A percentile compares a stretch with the other conserved stretches of the same genome.
These are phyloP conservation scores for Corydoras maculifer DNA, from an alignment of 2,113 vertebrate genomes.

Conservation along the genomic window DNA sequence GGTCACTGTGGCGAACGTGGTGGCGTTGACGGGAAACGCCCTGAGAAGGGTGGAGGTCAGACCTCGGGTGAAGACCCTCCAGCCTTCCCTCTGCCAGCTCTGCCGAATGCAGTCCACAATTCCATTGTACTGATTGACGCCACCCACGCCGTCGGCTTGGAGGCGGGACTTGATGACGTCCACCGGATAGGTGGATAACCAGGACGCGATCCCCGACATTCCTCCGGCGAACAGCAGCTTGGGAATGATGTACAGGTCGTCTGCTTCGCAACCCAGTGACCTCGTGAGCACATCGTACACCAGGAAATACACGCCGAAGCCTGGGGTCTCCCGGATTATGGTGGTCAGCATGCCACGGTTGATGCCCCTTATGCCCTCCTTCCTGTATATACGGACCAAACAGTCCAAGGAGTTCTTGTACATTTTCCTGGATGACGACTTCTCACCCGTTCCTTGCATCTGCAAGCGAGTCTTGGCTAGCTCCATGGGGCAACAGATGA, in stretches of 20 bases:
- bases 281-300: constrained; percentile 74
- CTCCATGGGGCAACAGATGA: constrained; percentile 83
- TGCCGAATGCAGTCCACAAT: constrained; percentile 71
- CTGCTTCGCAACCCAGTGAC: constrained; percentile 72
- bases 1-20: constrained; percentile 78
- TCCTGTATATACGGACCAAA: constrained; percentile 72
- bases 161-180: constrained; percentile 81
- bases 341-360: constrained; percentile 78
- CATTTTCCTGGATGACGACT: constrained; percentile 61
- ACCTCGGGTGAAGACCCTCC: constrained; percentile 72
- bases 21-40: constrained; percentile 78
- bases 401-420: constrained; percentile 81
- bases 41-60: constrained; percentile 76
- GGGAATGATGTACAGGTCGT: constrained; percentile 71
- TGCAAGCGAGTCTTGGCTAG: constrained; percentile 82
- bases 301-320: constrained; percentile 81
- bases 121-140: constrained; percentile 63
- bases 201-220: constrained; percentile 76
- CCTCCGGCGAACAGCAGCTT: constrained; percentile 78
- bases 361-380: constrained; percentile 72
- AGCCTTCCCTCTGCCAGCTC: constrained; percentile 73
- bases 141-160: constrained; percentile 72
- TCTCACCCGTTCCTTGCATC: constrained; percentile 72
- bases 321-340: constrained; percentile 74
- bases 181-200: constrained; percentile 79